A percentile compares a stretch with the other conserved stretches of the same genome.
Evolutionary conservation across 2,797 vertebrate species (phyloP).

Genomic region (Myripristis jacobus): DNA sequence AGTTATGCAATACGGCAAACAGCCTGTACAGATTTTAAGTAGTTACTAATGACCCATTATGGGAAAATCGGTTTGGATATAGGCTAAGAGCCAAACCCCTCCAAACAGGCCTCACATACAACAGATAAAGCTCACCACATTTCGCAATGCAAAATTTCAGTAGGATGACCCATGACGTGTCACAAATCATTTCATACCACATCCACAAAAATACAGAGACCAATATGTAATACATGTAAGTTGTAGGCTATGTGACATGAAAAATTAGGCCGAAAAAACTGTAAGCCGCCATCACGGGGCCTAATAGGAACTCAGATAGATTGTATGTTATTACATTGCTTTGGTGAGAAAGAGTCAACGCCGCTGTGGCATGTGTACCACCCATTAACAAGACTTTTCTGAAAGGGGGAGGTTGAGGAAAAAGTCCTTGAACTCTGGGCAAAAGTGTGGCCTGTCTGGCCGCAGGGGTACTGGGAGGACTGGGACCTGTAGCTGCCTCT

Average conservation of each 20-base stretch:
- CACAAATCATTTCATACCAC: slow-evolving; percentile 62
- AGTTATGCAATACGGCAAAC: slow-evolving; percentile 57
- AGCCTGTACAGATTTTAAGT: slow-evolving; percentile 40
- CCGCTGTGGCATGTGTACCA: slow-evolving; percentile 87
- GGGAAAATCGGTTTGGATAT: slow-evolving; percentile 16
- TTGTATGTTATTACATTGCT: slow-evolving; percentile 79
- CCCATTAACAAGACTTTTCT: slow-evolving; percentile 84
- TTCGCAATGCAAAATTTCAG: slow-evolving; percentile 56
- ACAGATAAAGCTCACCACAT: slow-evolving; percentile 70
- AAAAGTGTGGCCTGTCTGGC: slow-evolving; percentile 79
- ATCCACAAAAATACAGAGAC: slow-evolving; percentile 62
- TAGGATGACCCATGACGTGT: slow-evolving; percentile 49
- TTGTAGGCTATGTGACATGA: slow-evolving; percentile 20
- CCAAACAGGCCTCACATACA: slow-evolving; percentile 56
- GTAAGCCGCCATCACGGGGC: slow-evolving; percentile 7
- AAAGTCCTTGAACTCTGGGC: slow-evolving; percentile 80
- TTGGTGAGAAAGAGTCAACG: slow-evolving; percentile 81
- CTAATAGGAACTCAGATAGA: slow-evolving; percentile 63
- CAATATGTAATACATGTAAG: slow-evolving; percentile 52
- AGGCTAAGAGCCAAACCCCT: slow-evolving; percentile 42
- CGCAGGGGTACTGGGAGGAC: slow-evolving; percentile 78
- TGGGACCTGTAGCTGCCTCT: slow-evolving; percentile 81
- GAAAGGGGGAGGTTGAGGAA: slow-evolving; percentile 78
- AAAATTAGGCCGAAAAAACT: slow-evolving; percentile 19
- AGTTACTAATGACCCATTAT: slow-evolving; percentile 37